Conservation (phyloP, 2,797 vertebrate species). For the Atherinosoma microstoma region DNA sequence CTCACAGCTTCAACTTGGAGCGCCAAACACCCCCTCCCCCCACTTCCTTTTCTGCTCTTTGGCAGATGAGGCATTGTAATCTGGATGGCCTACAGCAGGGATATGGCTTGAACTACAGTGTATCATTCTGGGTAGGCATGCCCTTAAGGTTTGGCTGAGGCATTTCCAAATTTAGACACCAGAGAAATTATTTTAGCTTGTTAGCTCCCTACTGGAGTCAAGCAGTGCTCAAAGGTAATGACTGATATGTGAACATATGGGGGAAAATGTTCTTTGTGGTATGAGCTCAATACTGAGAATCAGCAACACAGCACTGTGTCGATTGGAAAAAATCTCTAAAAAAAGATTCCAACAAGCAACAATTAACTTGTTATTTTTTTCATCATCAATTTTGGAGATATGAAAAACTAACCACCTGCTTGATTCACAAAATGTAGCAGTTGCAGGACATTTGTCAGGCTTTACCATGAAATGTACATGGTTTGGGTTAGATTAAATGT, state of each 20-base stretch:
- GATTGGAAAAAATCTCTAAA: background rate
- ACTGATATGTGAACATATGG: constrained; percentile 18
- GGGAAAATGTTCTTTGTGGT: background rate
- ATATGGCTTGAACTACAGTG: constrained; percentile 24
- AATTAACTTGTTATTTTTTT: background rate
- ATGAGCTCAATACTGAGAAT: background rate
- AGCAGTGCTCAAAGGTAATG: constrained; percentile 3
- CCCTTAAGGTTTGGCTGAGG: constrained; percentile 31
- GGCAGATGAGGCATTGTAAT: constrained; percentile 37
- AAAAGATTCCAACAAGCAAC: background rate
- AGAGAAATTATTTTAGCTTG: constrained; percentile 34
- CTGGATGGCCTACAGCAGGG: constrained; percentile 22
- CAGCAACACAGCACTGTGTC: background rate
- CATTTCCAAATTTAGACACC: constrained; percentile 44
- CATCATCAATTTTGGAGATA: background rate
- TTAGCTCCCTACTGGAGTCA: constrained; percentile 28
- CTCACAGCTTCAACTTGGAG: constrained; percentile 34
- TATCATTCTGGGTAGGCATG: constrained; percentile 27
- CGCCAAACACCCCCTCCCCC: background rate
- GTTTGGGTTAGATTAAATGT: background rate
- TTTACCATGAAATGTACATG: background rate
- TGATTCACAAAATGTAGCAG: background rate
- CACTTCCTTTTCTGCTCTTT: constrained; percentile 10
- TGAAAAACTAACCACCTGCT: background rate
- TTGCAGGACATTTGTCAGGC: background rate